A percentile compares a stretch with the other conserved stretches of the same genome.
Conservation (phyloP, 2,797 vertebrate species). For the Scolopax rusticola region DNA sequence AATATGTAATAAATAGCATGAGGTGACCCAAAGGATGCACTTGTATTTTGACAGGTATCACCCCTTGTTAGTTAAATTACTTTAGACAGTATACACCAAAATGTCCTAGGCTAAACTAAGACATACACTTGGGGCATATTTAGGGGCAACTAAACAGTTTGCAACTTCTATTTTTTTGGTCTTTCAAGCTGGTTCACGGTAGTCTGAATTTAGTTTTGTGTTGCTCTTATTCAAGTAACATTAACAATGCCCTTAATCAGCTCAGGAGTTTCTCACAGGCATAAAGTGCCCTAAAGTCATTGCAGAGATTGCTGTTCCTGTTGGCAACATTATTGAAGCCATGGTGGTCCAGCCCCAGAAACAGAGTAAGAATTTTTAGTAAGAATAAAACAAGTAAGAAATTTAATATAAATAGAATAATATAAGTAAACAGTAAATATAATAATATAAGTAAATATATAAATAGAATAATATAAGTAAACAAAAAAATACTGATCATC, state of each 20-base stretch:
- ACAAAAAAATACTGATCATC: neutral
- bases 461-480: neutral
- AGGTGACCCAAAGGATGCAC: neutral
- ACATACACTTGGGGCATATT: neutral
- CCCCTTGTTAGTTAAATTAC: neutral
- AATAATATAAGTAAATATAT: neutral
- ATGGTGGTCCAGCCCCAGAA: neutral
- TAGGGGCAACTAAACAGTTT: neutral
- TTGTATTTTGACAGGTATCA: neutral
- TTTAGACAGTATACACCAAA: neutral
- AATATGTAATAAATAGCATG: neutral
- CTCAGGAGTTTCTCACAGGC: neutral
- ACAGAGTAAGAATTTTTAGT: neutral
- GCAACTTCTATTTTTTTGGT: neutral
- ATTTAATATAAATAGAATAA: neutral
- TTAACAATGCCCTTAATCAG: neutral
- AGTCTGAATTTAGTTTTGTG: neutral
- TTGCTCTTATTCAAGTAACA: neutral
- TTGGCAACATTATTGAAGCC: neutral
- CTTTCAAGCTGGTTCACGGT: neutral
- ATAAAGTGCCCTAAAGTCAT: neutral
- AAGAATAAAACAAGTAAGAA: neutral
- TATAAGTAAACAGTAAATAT: too few species aligned
- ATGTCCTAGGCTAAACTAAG: neutral
- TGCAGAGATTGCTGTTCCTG: neutral